Conservation (phyloP, 1,140 invertebrate genomes). For the Chymomyza costata region DNA sequence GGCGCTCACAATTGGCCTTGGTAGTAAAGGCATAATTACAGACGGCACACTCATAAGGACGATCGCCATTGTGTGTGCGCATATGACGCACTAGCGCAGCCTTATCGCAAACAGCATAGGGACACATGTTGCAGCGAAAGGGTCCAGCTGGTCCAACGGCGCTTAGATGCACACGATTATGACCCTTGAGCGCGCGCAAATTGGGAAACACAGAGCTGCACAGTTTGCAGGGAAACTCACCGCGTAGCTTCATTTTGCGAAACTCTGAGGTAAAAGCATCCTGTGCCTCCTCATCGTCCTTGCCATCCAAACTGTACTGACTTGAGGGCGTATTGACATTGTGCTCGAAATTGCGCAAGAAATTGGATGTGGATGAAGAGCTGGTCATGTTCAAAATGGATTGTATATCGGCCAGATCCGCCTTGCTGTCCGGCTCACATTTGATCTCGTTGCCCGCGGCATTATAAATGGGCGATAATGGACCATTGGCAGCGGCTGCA, state of each 20-base stretch:
- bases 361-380: slow-evolving; percentile 74
- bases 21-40: slow-evolving; percentile 98
- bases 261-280: slow-evolving; percentile 88
- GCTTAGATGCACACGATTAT: slow-evolving; percentile 87
- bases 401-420: slow-evolving; percentile 89
- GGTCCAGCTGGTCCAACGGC: slow-evolving; percentile 81
- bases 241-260: slow-evolving; percentile 88
- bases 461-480: slow-evolving; percentile 41
- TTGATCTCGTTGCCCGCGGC: slow-evolving; percentile 17
- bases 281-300: slow-evolving; percentile 85
- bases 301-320: slow-evolving; percentile 62
- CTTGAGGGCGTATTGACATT: slow-evolving; percentile 69
- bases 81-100: slow-evolving; percentile 92
- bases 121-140: slow-evolving; percentile 95
- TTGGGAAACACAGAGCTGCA: slow-evolving; percentile 91
- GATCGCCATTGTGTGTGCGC: slow-evolving; percentile 94
- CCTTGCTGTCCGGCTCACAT: slow-evolving; percentile 75
- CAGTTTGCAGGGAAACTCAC: slow-evolving; percentile 91
- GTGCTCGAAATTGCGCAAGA: slow-evolving; percentile 69
- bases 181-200: slow-evolving; percentile 91
- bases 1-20: slow-evolving; percentile 92
- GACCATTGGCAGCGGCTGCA: no score
- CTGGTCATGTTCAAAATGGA: slow-evolving; percentile 87
- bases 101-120: slow-evolving; percentile 92
- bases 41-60: slow-evolving; percentile 94